Conservation (phyloP, 2,888 invertebrate genomes). For the Lordiphosa andalusiaca region DNA sequence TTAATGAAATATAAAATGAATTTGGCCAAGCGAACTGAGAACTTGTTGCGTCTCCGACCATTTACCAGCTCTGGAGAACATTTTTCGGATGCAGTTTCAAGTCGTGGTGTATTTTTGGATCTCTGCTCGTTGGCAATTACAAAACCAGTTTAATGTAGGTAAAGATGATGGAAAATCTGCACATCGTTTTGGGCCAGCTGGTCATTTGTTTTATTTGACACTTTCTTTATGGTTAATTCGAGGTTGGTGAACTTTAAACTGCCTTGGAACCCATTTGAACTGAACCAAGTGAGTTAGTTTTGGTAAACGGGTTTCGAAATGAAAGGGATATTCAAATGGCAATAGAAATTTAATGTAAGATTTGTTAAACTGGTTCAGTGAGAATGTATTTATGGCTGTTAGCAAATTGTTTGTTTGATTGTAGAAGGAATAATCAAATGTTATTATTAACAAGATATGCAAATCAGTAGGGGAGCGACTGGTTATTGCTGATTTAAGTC, state of each 20-base stretch:
- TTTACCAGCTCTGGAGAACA: constrained; percentile 7
- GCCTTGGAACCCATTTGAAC: constrained; percentile 8
- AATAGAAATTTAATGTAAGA: too few species aligned
- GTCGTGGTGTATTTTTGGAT: not conserved
- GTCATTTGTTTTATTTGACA: constrained; percentile 51
- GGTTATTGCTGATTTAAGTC: constrained; percentile 11
- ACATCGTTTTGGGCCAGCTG: constrained; percentile 27
- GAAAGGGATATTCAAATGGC: too few species aligned
- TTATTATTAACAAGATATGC: too few species aligned
- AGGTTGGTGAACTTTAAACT: constrained; percentile 57
- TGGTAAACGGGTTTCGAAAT: too few species aligned
- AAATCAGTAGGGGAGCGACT: not conserved
- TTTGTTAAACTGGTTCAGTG: too few species aligned
- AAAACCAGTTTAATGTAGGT: constrained; percentile 60
- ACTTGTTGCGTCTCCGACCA: constrained; percentile 7
- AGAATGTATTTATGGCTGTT: too few species aligned
- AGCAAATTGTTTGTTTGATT: too few species aligned
- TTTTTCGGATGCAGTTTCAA: constrained; percentile 9
- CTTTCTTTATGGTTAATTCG: constrained; percentile 53
- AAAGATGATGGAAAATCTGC: constrained; percentile 48
- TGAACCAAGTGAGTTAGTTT: not conserved
- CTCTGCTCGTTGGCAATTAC: constrained; percentile 39
- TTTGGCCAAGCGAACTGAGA: constrained; percentile 3
- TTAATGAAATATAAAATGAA: constrained; percentile 15
- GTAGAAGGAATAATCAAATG: too few species aligned